Percentiles rank a stretch among this genome's conserved stretches.
Evolutionary conservation across 2,888 invertebrate species (phyloP).

Genomic region (Dromius quadrimaculatus): DNA sequence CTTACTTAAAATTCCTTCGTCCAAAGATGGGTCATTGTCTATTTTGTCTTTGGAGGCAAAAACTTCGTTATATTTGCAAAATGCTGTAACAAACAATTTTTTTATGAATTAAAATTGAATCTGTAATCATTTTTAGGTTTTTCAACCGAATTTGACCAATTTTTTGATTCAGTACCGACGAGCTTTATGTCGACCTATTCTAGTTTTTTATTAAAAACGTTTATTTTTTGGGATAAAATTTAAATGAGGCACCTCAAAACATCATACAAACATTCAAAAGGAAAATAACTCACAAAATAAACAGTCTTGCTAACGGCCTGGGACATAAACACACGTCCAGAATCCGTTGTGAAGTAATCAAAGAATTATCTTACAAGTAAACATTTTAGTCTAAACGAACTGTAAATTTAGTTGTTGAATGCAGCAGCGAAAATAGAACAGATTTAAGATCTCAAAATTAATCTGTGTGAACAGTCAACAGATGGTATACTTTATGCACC

Average conservation of each 20-base stretch:
- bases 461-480: slow-evolving; percentile 3
- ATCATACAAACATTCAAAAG: too few species aligned
- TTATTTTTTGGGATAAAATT: too few species aligned
- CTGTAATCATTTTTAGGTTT: too few species aligned
- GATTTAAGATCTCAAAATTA: background rate
- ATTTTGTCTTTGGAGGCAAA: slow-evolving; percentile 69
- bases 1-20: slow-evolving; percentile 71
- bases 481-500: background rate
- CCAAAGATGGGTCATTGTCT: slow-evolving; percentile 68
- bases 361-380: slow-evolving; percentile 28
- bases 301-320: too few species aligned
- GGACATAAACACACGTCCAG: too few species aligned
- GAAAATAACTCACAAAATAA: too few species aligned
- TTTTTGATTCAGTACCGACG: too few species aligned
- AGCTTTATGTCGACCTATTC: too few species aligned
- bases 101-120: too few species aligned
- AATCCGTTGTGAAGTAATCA: slow-evolving; percentile 15
- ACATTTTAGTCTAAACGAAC: slow-evolving; percentile 18
- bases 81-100: slow-evolving; percentile 66
- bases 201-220: too few species aligned
- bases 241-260: too few species aligned
- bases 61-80: slow-evolving; percentile 72
- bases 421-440: slow-evolving; percentile 18
- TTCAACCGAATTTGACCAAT: too few species aligned
- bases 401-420: slow-evolving; percentile 25